Conservation (phyloP, 2,888 invertebrate genomes). For the Nineta flava region DNA sequence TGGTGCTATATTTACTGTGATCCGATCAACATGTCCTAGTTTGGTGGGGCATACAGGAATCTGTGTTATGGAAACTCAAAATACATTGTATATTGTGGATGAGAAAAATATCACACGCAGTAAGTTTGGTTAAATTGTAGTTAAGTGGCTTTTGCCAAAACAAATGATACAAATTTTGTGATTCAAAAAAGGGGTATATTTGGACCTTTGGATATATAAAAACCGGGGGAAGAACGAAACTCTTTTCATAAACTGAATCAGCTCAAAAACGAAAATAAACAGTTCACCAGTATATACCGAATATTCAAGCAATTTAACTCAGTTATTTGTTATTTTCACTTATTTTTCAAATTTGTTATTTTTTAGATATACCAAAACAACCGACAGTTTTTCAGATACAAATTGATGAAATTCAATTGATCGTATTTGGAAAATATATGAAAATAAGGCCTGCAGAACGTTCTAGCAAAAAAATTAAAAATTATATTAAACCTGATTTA, state of each 20-base stretch:
- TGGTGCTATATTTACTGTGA: slow-evolving; percentile 46
- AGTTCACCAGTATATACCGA: too few relatives aligned
- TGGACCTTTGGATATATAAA: too few relatives aligned
- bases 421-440: slow-evolving; percentile 64
- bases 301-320: too few relatives aligned
- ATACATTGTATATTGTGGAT: slow-evolving; percentile 49
- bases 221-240: too few relatives aligned
- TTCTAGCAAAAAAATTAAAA: slow-evolving; percentile 58
- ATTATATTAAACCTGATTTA: slow-evolving; percentile 39
- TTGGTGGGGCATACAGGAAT: slow-evolving; percentile 48
- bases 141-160: not conserved
- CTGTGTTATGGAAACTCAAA: slow-evolving; percentile 56
- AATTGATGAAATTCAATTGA: slow-evolving; percentile 37
- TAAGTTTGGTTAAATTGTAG: slow-evolving; percentile 21
- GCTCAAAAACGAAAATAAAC: too few relatives aligned
- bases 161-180: too few relatives aligned
- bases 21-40: slow-evolving; percentile 47
- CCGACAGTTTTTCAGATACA: slow-evolving; percentile 52
- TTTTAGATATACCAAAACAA: slow-evolving; percentile 57
- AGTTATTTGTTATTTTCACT: too few relatives aligned
- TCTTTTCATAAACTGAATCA: too few relatives aligned
- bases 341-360: not conserved
- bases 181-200: too few relatives aligned
- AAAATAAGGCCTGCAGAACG: slow-evolving; percentile 54
- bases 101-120: slow-evolving; percentile 42